These are phyloP conservation scores for Peromyscus leucopus DNA, from an alignment of 2,113 vertebrate species.

Conservation along the genomic window DNA sequence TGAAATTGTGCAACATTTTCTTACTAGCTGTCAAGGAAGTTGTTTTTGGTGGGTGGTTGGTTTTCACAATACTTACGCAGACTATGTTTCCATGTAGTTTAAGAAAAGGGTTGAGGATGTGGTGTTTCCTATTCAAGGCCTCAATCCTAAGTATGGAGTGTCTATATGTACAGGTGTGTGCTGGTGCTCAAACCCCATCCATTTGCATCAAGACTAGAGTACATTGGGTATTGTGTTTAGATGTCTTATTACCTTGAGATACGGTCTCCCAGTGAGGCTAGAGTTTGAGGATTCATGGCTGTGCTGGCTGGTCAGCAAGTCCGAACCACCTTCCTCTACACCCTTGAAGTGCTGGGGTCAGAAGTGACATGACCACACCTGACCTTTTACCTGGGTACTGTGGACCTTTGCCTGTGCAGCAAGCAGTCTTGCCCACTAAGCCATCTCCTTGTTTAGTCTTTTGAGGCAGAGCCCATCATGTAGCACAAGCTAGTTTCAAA, in stretches of 20 bases:
- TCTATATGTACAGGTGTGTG: neutral
- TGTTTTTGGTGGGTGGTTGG: neutral
- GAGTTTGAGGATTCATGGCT: neutral
- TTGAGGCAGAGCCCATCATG: too few species aligned
- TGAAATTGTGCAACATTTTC: neutral
- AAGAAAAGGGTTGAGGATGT: neutral
- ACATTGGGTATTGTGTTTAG: neutral
- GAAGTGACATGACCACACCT: neutral
- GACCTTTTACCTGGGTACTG: neutral
- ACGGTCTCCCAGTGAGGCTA: neutral
- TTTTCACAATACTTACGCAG: slow-evolving; percentile 16
- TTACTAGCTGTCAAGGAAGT: neutral
- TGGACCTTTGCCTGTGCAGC: neutral
- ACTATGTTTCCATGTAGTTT: neutral
- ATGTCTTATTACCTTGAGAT: neutral
- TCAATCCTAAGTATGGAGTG: neutral
- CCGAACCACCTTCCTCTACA: neutral
- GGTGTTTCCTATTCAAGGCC: neutral
- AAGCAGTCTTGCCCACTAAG: neutral
- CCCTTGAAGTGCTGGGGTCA: neutral
- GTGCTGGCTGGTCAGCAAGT: neutral
- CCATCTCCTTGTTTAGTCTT: neutral
- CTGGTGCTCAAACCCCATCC: too few species aligned
- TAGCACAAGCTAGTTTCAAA: neutral
- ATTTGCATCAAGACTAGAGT: neutral